Conservation (phyloP, 2,888 invertebrate genomes). For the Euzetes globulus region DNA sequence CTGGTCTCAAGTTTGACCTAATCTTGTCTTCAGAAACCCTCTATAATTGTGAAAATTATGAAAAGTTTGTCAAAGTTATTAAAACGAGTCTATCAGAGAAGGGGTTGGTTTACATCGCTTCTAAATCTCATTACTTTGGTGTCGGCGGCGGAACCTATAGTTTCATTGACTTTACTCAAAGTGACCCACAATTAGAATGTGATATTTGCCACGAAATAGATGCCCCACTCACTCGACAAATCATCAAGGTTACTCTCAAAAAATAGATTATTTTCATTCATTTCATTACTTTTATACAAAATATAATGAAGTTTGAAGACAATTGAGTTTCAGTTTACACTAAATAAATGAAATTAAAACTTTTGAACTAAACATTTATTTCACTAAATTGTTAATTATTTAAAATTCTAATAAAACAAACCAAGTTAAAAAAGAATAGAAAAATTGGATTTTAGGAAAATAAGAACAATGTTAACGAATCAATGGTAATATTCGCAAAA, state of each 20-base stretch:
- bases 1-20: slow-evolving; percentile 60
- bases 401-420: too few species aligned
- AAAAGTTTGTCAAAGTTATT: slow-evolving; percentile 64
- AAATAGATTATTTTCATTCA: too few species aligned
- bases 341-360: too few species aligned
- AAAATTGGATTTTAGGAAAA: too few species aligned
- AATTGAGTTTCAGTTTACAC: too few species aligned
- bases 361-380: too few species aligned
- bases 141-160: slow-evolving; percentile 76
- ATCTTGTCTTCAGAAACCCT: slow-evolving; percentile 91
- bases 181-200: neutral
- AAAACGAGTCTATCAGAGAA: slow-evolving; percentile 54
- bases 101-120: slow-evolving; percentile 67
- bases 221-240: slow-evolving; percentile 19
- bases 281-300: too few species aligned
- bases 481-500: too few species aligned
- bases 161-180: slow-evolving; percentile 56
- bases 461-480: too few species aligned
- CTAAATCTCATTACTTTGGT: slow-evolving; percentile 88
- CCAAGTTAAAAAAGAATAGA: too few species aligned
- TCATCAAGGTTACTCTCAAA: neutral
- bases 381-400: too few species aligned
- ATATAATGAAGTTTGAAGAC: too few species aligned
- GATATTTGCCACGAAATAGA: slow-evolving; percentile 32
- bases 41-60: slow-evolving; percentile 66